Conservation (phyloP, 1,140 invertebrate species). For the Aphidius ervi region DNA sequence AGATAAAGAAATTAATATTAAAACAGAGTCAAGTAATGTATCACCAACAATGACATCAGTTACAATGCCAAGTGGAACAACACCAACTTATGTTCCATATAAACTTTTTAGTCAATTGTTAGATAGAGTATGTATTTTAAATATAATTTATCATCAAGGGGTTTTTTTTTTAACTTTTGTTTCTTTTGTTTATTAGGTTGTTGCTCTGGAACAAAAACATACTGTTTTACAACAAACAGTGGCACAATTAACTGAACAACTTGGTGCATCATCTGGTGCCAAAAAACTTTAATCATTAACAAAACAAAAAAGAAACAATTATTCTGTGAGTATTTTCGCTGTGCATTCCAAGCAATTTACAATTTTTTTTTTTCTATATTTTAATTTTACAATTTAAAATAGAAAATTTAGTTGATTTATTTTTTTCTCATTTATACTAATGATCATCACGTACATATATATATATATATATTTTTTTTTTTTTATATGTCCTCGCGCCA, state of each 20-base stretch:
- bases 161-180: slow-evolving; percentile 13
- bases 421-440: too few relatives aligned
- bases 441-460: too few relatives aligned
- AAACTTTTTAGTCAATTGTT: slow-evolving; percentile 45
- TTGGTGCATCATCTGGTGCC: slow-evolving; percentile 18
- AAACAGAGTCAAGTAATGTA: slow-evolving; percentile 23
- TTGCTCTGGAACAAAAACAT: slow-evolving; percentile 44
- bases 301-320: too few relatives aligned
- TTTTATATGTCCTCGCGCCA: too few relatives aligned
- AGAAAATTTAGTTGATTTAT: too few relatives aligned
- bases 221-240: slow-evolving; percentile 41
- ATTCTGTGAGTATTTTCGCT: slow-evolving; percentile 8
- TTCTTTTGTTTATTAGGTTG: slow-evolving; percentile 31
- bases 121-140: slow-evolving; percentile 40
- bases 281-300: slow-evolving; percentile 3
- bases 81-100: slow-evolving; percentile 46
- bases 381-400: too few relatives aligned
- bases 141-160: too few relatives aligned
- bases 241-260: slow-evolving; percentile 41
- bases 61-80: slow-evolving; percentile 14
- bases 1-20: slow-evolving; percentile 16
- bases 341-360: too few relatives aligned
- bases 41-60: slow-evolving; percentile 23
- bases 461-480: too few relatives aligned
- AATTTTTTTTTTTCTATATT: too few relatives aligned